phyloP scores from a whole-genome alignment of 2,888 invertebrate genomes.

The Agonum fuliginosum region DNA sequence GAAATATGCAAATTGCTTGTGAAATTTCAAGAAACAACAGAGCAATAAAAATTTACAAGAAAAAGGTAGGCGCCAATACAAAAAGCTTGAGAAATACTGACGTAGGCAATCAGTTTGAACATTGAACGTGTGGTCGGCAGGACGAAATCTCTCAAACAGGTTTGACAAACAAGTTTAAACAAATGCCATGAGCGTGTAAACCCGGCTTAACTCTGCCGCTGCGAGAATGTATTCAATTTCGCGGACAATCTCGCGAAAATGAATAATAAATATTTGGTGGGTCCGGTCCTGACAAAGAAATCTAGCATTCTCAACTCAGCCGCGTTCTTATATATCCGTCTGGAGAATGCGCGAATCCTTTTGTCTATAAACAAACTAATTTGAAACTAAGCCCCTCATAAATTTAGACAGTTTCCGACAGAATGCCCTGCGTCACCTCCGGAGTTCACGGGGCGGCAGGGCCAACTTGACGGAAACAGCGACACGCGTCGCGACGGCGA shows the following conservation, averaged over 20 bases:
- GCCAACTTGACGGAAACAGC: slow-evolving; percentile 32
- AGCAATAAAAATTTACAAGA: too few relatives aligned
- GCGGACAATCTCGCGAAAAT: background rate
- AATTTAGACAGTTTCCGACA: slow-evolving; percentile 57
- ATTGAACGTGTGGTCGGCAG: too few relatives aligned
- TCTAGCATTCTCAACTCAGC: slow-evolving; percentile 5
- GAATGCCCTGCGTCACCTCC: slow-evolving; percentile 51
- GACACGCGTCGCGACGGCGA: background rate
- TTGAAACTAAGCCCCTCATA: slow-evolving; percentile 58
- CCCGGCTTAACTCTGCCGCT: background rate
- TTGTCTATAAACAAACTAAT: slow-evolving; percentile 59
- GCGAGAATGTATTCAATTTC: slow-evolving; percentile 9
- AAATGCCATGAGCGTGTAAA: too few relatives aligned
- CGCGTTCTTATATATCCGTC: slow-evolving; percentile 33
- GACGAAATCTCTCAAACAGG: too few relatives aligned
- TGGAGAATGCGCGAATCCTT: slow-evolving; percentile 47
- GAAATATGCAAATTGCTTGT: too few relatives aligned
- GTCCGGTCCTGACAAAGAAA: slow-evolving; percentile 23
- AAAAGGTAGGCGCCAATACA: too few relatives aligned
- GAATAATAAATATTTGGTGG: slow-evolving; percentile 32
- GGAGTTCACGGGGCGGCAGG: background rate
- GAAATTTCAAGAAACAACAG: too few relatives aligned
- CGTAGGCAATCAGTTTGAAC: too few relatives aligned
- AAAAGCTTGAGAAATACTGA: too few relatives aligned
- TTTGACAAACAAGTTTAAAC: too few relatives aligned